phyloP scores from a whole-genome alignment of 2,113 vertebrate species.

The Dicrurus megarhynchus region DNA sequence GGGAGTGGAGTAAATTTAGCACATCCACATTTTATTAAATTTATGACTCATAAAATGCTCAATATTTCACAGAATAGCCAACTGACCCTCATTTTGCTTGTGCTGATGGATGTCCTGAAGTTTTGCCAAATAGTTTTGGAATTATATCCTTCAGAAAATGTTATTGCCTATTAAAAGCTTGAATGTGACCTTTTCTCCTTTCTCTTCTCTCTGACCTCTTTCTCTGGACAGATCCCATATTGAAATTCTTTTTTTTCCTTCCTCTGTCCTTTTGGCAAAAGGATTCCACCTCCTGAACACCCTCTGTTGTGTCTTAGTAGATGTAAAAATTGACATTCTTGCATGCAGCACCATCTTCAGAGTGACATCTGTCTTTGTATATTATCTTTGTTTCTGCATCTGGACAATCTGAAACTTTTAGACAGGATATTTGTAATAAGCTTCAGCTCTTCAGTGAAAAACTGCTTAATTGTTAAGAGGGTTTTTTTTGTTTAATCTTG shows the following conservation, averaged over 20 bases:
- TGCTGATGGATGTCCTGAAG: conserved; percentile 52
- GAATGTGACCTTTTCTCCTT: conserved; percentile 43
- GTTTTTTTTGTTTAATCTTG: not conserved
- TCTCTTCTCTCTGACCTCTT: conserved; percentile 21
- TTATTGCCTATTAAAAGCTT: conserved; percentile 57
- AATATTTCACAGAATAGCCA: conserved; percentile 63
- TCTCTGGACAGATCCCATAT: conserved; percentile 19
- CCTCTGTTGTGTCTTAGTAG: not conserved
- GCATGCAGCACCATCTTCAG: not conserved
- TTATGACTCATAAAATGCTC: conserved; percentile 63
- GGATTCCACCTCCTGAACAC: not conserved
- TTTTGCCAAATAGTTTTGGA: conserved; percentile 67
- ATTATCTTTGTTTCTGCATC: not conserved
- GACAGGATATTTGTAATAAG: not conserved
- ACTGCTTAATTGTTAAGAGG: not conserved
- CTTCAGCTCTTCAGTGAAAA: not conserved
- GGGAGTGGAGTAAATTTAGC: conserved; percentile 57
- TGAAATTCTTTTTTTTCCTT: not conserved
- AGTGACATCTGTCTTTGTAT: not conserved
- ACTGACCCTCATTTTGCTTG: conserved; percentile 56
- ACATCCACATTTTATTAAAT: conserved; percentile 59
- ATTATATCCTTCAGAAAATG: conserved; percentile 57
- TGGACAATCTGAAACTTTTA: not conserved
- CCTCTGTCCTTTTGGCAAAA: conserved; percentile 12
- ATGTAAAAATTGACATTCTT: not conserved